Evolutionary conservation across 2,888 invertebrate species (phyloP), one percentile per base, ranked within the genome.

Genomic region (Serrognathus titanus): DNA sequence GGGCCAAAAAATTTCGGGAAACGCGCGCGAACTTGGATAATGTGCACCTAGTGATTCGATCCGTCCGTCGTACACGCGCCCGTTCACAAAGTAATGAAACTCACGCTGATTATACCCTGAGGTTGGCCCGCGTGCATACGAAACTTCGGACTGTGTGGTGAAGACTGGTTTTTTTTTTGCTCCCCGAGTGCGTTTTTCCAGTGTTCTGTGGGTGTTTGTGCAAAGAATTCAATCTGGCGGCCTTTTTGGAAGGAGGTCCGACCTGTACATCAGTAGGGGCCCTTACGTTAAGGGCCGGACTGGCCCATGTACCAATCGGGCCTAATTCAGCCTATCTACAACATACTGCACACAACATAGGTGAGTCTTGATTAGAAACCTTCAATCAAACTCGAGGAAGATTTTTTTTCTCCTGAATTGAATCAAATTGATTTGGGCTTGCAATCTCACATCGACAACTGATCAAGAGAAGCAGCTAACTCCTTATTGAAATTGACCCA

Each of bases 261-360:
- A 71, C 72, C 75, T 73, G 77, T 75, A 70, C 71, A 64, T 75
- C 77, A 69, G 76, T 78, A 79, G 83, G 83, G 82, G 85, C 85
- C 80, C 84, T 84, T 78, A 83, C 84, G 60, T 70, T 78, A 66
- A 75, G 78, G 81, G 84, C 84, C 80, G 81, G 80, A 69, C 83
- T 87, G 83, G 85, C 86, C 80, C 85, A 85, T 85, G 86, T 86
- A 83, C 86, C 85, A 80, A 83, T 85, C 79, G 85, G 85, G 79
- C 84, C 85, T 69, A 85, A 84, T 80, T 83, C 85, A 78, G 84
- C 82, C 79, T 76, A 75, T 64, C 68, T 78, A 60, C 77, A 78
- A 67, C 78, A 78, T 67, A 77, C 78, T 62, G 72, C 76, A 57
- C 78, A 78, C 75, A 78, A 77, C 69, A 78, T 78, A 78, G 78